A percentile compares a stretch with the other conserved stretches of the same genome.
phyloP scores from a whole-genome alignment of 2,113 vertebrate genomes.

The Calyptommatus sinebrachiatus region DNA sequence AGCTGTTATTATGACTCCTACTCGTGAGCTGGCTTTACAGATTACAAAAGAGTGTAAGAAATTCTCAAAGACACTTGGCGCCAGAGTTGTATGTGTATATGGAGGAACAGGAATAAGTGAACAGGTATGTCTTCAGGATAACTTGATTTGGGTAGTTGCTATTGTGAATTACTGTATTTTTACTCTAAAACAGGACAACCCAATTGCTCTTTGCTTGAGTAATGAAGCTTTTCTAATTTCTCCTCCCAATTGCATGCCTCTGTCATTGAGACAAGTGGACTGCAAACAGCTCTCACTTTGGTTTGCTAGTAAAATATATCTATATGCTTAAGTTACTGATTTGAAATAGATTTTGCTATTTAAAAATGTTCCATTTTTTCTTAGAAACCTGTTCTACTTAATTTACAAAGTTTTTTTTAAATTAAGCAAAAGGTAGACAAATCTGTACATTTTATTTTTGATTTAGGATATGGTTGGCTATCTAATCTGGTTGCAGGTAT shows the following conservation, averaged over 20 bases:
- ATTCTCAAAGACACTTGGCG: constrained; percentile 91
- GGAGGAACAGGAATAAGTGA: constrained; percentile 98
- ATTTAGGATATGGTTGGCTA: too few relatives aligned
- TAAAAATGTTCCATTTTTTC: too few relatives aligned
- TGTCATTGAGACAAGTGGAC: too few relatives aligned
- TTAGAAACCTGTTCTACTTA: too few relatives aligned
- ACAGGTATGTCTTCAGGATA: constrained; percentile 75
- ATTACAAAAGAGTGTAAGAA: constrained; percentile 99
- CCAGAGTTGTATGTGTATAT: constrained; percentile 96
- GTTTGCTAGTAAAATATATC: neutral
- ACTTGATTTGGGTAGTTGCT: neutral
- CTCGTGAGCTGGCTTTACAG: constrained; percentile 93
- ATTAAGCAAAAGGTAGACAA: neutral
- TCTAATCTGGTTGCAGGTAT: too few relatives aligned
- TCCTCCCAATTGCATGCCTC: neutral
- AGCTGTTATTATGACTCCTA: constrained; percentile 98
- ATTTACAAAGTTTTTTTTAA: neutral
- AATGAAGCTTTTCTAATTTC: neutral
- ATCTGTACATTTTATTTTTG: too few relatives aligned
- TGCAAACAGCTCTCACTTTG: too few relatives aligned
- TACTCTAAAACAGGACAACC: neutral
- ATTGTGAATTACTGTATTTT: neutral
- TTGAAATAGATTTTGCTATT: neutral
- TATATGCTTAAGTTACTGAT: neutral
- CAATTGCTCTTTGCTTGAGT: too few relatives aligned